Conservation (phyloP, 2,113 vertebrate genomes). For the Sander vitreus region DNA sequence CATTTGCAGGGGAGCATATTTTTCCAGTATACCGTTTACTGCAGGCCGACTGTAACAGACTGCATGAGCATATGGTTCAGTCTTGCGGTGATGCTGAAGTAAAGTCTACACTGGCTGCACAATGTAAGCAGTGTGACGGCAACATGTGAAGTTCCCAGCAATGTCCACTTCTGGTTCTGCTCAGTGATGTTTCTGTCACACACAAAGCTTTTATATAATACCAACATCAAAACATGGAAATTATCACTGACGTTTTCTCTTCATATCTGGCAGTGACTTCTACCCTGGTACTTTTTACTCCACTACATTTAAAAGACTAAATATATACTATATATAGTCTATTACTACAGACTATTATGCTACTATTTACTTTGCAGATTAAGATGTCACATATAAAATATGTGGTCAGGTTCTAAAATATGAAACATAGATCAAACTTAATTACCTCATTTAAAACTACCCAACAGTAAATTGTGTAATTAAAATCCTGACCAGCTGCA, state of each 20-base stretch:
- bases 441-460: background rate
- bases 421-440: background rate
- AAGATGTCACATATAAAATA: no score
- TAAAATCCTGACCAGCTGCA: background rate
- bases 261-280: no score
- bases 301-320: background rate
- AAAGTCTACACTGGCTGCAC: conserved; percentile 22
- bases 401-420: background rate
- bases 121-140: conserved; percentile 27
- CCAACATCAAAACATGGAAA: background rate
- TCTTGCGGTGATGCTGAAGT: conserved; percentile 25
- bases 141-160: conserved; percentile 7
- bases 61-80: conserved; percentile 57
- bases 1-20: background rate
- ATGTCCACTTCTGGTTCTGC: background rate
- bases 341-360: no score
- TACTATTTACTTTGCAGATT: no score
- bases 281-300: background rate
- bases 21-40: background rate
- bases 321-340: no score
- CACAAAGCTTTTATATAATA: background rate
- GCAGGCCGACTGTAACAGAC: conserved; percentile 33
- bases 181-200: background rate
- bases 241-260: background rate
- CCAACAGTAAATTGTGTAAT: background rate